phyloP scores from a whole-genome alignment of 1,140 invertebrate genomes.

The Bombus confusus region DNA sequence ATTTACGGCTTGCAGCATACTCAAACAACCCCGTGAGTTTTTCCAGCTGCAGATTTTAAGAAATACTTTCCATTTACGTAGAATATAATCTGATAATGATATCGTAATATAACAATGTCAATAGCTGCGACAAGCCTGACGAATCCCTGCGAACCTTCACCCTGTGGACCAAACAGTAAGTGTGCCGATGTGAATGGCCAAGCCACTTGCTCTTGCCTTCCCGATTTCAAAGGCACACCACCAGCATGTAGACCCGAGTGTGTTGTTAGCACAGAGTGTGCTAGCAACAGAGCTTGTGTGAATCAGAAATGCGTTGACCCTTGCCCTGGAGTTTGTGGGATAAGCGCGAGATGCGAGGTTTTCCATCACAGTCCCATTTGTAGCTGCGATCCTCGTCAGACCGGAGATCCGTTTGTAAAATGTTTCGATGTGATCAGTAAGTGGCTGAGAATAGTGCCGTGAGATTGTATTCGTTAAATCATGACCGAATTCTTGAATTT shows the following conservation, averaged over 20 bases:
- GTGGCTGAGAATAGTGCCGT: slow-evolving; percentile 56
- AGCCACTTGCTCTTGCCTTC: slow-evolving; percentile 85
- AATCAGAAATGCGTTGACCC: slow-evolving; percentile 83
- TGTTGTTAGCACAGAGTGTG: slow-evolving; percentile 83
- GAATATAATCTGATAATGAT: neutral
- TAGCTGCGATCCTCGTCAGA: slow-evolving; percentile 78
- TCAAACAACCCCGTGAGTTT: slow-evolving; percentile 64
- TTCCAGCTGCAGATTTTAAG: neutral
- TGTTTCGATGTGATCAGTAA: slow-evolving; percentile 81
- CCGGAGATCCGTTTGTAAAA: slow-evolving; percentile 84
- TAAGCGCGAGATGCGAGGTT: slow-evolving; percentile 82
- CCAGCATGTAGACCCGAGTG: slow-evolving; percentile 88
- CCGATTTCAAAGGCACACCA: slow-evolving; percentile 86
- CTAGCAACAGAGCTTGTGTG: slow-evolving; percentile 79
- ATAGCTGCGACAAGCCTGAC: slow-evolving; percentile 73
- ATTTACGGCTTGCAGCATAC: slow-evolving; percentile 79
- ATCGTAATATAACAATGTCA: neutral
- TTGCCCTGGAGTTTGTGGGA: slow-evolving; percentile 84
- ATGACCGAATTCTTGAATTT: neutral
- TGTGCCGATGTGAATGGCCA: slow-evolving; percentile 85
- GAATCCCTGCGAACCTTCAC: slow-evolving; percentile 86
- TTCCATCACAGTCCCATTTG: slow-evolving; percentile 83
- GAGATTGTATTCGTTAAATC: neutral
- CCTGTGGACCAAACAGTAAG: slow-evolving; percentile 87
- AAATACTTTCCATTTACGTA: neutral